phyloP scores from a whole-genome alignment of 2,888 invertebrate genomes.

The Amiota mariae region DNA sequence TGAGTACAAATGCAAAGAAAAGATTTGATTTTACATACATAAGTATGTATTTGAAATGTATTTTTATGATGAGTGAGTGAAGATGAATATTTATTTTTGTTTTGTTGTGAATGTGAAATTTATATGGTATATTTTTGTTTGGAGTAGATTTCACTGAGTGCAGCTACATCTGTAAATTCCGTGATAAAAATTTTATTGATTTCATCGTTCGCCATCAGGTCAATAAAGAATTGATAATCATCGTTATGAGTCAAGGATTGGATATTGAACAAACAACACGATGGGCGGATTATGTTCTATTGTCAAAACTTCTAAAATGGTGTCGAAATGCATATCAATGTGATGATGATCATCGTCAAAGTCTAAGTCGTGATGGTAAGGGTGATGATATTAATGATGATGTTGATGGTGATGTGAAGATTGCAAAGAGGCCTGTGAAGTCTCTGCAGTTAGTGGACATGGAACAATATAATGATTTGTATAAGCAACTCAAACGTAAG shows the following conservation, averaged over 20 bases:
- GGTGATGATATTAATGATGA: neutral
- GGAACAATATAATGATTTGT: constrained; percentile 82
- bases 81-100: no score
- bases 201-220: constrained; percentile 50
- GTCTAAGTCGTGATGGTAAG: neutral
- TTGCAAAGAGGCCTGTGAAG: constrained; percentile 50
- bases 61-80: no score
- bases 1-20: constrained; percentile 43
- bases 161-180: constrained; percentile 59
- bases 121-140: neutral
- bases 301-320: constrained; percentile 74
- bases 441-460: constrained; percentile 81
- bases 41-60: no score
- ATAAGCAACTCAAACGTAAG: constrained; percentile 83
- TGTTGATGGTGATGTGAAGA: neutral
- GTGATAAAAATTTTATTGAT: constrained; percentile 50
- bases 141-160: constrained; percentile 57
- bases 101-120: no score
- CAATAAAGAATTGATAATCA: constrained; percentile 43
- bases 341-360: neutral
- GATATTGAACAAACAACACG: constrained; percentile 43
- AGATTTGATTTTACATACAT: no score
- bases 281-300: constrained; percentile 71
- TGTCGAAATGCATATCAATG: constrained; percentile 46
- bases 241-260: constrained; percentile 29